Percentiles rank a stretch among this genome's conserved stretches.
phyloP scores from a whole-genome alignment of 35 echinoderm and acorn worm genomes.

The Heliocidaris tuberculata region DNA sequence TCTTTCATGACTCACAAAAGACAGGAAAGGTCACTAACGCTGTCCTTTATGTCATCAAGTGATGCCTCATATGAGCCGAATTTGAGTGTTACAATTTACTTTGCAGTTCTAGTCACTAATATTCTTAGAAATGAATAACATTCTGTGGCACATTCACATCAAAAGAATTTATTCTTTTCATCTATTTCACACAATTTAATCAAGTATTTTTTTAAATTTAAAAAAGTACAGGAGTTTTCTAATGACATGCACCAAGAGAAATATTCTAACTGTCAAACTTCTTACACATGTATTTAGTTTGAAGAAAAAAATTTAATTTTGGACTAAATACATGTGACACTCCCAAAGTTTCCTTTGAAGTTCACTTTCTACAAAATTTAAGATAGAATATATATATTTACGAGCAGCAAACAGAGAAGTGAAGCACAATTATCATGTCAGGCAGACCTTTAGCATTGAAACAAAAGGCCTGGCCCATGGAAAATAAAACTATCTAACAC shows the following conservation, averaged over 20 bases:
- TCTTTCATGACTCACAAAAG: too few relatives aligned
- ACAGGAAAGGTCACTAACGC: too few relatives aligned
- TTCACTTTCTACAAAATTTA: background rate
- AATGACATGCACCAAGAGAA: background rate
- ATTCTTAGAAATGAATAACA: too few relatives aligned
- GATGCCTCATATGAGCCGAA: too few relatives aligned
- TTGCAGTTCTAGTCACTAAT: too few relatives aligned
- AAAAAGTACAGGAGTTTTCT: background rate
- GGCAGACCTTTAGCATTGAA: background rate
- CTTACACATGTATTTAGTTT: background rate
- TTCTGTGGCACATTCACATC: background rate
- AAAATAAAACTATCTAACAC: background rate
- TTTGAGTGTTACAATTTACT: too few relatives aligned
- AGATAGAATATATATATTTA: background rate
- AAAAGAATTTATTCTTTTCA: background rate
- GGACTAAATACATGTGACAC: background rate
- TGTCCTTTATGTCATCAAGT: too few relatives aligned
- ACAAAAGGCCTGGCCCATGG: background rate
- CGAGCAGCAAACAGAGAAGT: background rate
- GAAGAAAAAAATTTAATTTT: background rate
- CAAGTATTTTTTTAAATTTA: background rate
- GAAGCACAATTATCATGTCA: background rate
- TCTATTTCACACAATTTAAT: background rate
- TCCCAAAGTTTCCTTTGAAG: background rate
- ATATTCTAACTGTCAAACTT: background rate